A percentile compares a stretch with the other conserved stretches of the same genome.
phyloP scores from a whole-genome alignment of 2,797 vertebrate species.

The Hephaestus fuliginosus region DNA sequence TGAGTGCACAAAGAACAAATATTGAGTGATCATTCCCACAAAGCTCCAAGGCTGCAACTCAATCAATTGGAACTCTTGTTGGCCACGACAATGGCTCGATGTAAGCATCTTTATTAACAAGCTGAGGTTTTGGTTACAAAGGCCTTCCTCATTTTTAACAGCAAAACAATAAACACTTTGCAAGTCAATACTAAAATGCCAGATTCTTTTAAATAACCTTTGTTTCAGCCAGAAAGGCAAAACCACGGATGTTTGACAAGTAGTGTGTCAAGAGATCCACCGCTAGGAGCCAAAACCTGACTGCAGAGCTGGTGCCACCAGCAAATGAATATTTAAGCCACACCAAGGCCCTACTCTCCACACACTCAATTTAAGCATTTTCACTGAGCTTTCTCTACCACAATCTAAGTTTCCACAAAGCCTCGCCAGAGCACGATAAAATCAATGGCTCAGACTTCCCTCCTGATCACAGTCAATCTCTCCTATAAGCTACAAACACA shows the following conservation, averaged over 20 bases:
- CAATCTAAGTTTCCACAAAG: slow-evolving; percentile 70
- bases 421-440: slow-evolving; percentile 53
- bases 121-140: neutral
- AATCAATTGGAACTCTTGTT: neutral
- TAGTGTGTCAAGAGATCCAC: slow-evolving; percentile 54
- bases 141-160: neutral
- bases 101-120: neutral
- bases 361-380: slow-evolving; percentile 64
- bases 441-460: slow-evolving; percentile 68
- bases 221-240: slow-evolving; percentile 19
- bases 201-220: slow-evolving; percentile 23
- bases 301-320: slow-evolving; percentile 37
- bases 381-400: slow-evolving; percentile 52
- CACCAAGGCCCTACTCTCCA: slow-evolving; percentile 51
- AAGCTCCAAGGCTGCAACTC: neutral
- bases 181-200: neutral
- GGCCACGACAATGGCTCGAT: neutral
- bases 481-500: slow-evolving; percentile 63
- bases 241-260: slow-evolving; percentile 57
- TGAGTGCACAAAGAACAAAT: neutral
- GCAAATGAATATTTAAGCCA: slow-evolving; percentile 73
- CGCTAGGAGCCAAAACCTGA: slow-evolving; percentile 55
- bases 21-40: too few relatives aligned
- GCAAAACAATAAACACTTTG: slow-evolving; percentile 1
- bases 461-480: slow-evolving; percentile 69